Evolutionary conservation across 2,113 vertebrate species (phyloP), one percentile per base, ranked within the genome.

Genomic region (Eurystomus gularis): DNA sequence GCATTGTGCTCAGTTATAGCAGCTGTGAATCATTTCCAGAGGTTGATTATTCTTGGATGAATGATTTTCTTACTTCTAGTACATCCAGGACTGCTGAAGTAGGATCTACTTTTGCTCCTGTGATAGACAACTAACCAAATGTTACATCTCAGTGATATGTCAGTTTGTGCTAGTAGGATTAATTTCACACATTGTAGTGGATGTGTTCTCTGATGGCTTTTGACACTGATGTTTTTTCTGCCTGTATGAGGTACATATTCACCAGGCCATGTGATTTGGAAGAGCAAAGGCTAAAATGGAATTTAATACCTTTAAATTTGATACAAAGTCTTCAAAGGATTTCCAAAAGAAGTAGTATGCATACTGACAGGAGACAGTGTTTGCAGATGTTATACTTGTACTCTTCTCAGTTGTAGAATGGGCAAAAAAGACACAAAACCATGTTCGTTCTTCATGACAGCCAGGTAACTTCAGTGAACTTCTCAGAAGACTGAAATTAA

Each of bases 11-110:
- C 65, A 7, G 90, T 75, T 92, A 52, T 12, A 79, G 83, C 90
- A 86, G 91, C 93, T 88, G 93, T 91, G 92, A 97, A 95, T 93
- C 83, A 91, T 96, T 97, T 95, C 94, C 95, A 97, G 93, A 95
- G 95, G 95, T 78, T 96, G 94, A 95, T 97, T 95, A 91, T 91
- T 92, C 94, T 73, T 92, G 94, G 91, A 83, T 94, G 93, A 96
- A 95, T 55, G 51, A 54, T 94, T 84, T 93, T 96, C 94, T 90
- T 93, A 86, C 86, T 60, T 87, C 60, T 77, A 44, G 64, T 88
- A 60, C 69, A 55, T 54, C 26, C 91, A 83, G 75, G 48, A n/a
- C 55, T 86, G 58, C 65, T 49, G 39, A 86, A 81, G n/a, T 78
- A 52, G 75, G 40, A 82, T 89, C 94, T 86, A 31, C 82, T 93